Percentiles rank a stretch among this genome's conserved stretches.
Conservation (phyloP, 1,140 invertebrate species). For the Trichoplusia ni region DNA sequence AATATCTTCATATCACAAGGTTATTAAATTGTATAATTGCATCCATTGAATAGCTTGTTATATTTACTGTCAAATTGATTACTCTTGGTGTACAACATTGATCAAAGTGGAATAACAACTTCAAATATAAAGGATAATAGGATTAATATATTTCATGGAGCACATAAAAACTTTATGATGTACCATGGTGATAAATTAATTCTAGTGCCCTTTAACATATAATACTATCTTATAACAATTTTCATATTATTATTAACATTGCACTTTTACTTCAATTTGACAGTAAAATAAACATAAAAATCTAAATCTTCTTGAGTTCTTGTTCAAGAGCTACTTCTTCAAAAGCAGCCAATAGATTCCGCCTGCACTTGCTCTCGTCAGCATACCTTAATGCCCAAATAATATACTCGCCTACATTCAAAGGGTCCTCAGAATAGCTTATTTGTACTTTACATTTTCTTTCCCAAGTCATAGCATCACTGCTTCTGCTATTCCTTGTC, state of each 20-base stretch:
- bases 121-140: too few species aligned
- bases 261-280: not conserved
- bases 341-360: constrained; percentile 81
- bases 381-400: constrained; percentile 82
- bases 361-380: constrained; percentile 82
- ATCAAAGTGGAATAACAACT: too few species aligned
- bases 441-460: constrained; percentile 82
- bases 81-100: too few species aligned
- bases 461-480: constrained; percentile 80
- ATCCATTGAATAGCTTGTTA: not conserved
- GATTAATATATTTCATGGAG: too few species aligned
- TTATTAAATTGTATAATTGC: constrained; percentile 16
- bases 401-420: constrained; percentile 80
- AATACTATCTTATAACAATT: not conserved
- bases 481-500: constrained; percentile 75
- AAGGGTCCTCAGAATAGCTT: constrained; percentile 78
- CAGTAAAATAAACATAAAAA: constrained; percentile 5
- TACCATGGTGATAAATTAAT: too few species aligned
- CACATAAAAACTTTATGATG: too few species aligned
- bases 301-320: constrained; percentile 38
- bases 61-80: constrained; percentile 20
- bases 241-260: not conserved
- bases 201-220: too few species aligned
- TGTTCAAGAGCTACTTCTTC: constrained; percentile 67
- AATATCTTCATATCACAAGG: constrained; percentile 45